Percentiles rank a stretch among this genome's conserved stretches.
Conservation (phyloP, 2,888 invertebrate genomes). For the Charanyca ferruginea region DNA sequence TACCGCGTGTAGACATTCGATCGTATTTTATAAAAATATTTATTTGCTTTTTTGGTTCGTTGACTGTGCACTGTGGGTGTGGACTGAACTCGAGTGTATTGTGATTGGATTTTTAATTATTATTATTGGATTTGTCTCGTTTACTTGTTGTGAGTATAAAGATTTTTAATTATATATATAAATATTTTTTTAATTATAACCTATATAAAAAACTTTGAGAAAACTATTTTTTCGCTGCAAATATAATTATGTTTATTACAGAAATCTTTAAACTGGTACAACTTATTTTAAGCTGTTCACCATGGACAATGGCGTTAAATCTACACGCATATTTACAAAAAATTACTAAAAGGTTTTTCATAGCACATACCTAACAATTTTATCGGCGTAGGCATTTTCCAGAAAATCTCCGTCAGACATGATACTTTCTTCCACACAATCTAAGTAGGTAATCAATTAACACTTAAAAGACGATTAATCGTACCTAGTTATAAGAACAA, state of each 20-base stretch:
- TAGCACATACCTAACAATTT: too few species aligned
- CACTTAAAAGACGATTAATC: constrained; percentile 30
- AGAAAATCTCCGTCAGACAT: neutral
- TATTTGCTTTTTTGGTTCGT: constrained; percentile 22
- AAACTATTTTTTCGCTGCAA: too few species aligned
- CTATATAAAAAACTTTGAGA: too few species aligned
- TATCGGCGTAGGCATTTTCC: neutral
- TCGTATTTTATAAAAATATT: constrained; percentile 13
- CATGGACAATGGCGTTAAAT: too few species aligned
- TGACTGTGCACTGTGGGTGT: constrained; percentile 59
- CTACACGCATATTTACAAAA: too few species aligned
- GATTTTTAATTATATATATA: constrained; percentile 1
- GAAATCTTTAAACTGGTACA: too few species aligned
- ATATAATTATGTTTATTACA: too few species aligned
- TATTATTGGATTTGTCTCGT: constrained; percentile 58
- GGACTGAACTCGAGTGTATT: constrained; percentile 56
- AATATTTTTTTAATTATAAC: too few species aligned
- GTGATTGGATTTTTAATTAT: constrained; percentile 54
- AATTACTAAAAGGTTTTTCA: too few species aligned
- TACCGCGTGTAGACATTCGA: constrained; percentile 17
- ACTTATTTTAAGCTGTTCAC: too few species aligned
- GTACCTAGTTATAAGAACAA: constrained; percentile 42
- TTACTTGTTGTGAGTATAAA: constrained; percentile 49
- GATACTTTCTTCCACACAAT: constrained; percentile 35
- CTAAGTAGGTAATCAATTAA: constrained; percentile 15